phyloP scores from a whole-genome alignment of 2,888 invertebrate species.

The Heterodera filipjevi region DNA sequence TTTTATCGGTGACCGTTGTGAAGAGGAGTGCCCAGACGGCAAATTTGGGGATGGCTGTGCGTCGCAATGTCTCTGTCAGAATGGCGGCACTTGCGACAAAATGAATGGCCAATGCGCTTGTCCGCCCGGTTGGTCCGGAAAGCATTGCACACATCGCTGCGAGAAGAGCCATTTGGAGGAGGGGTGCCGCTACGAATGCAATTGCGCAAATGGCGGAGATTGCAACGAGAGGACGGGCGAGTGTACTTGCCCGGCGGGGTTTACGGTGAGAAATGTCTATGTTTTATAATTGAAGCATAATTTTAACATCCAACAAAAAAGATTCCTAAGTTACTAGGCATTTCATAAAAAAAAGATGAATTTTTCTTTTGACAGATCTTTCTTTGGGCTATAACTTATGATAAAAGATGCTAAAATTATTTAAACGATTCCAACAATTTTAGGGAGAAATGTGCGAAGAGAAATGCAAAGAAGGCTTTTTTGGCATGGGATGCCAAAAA shows the following conservation, averaged over 20 bases:
- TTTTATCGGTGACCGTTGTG: conserved; percentile 76
- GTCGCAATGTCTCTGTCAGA: conserved; percentile 56
- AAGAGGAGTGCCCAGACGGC: conserved; percentile 81
- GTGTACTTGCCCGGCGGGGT: conserved; percentile 49
- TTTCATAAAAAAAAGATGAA: too few relatives aligned
- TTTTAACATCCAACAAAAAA: too few relatives aligned
- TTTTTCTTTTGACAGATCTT: too few relatives aligned
- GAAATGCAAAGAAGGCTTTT: conserved; percentile 48
- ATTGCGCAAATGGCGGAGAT: conserved; percentile 54
- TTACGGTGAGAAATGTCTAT: conserved; percentile 47
- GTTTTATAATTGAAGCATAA: not conserved
- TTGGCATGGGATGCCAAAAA: conserved; percentile 50
- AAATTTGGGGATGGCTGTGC: conserved; percentile 50
- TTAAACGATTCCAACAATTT: too few relatives aligned
- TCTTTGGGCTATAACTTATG: too few relatives aligned
- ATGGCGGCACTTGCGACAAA: conserved; percentile 55
- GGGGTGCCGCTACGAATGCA: conserved; percentile 54
- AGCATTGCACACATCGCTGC: conserved; percentile 54
- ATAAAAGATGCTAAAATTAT: too few relatives aligned
- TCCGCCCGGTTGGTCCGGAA: conserved; percentile 53
- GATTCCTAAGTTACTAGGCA: too few relatives aligned
- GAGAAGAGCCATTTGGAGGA: conserved; percentile 51
- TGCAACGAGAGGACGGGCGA: conserved; percentile 55
- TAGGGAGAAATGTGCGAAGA: conserved; percentile 55
- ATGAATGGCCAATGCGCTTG: conserved; percentile 53